Percentiles rank a stretch among this genome's conserved stretches.
These are phyloP conservation scores for Tyto alba DNA, from an alignment of 2,113 vertebrate genomes.

Conservation along the genomic window DNA sequence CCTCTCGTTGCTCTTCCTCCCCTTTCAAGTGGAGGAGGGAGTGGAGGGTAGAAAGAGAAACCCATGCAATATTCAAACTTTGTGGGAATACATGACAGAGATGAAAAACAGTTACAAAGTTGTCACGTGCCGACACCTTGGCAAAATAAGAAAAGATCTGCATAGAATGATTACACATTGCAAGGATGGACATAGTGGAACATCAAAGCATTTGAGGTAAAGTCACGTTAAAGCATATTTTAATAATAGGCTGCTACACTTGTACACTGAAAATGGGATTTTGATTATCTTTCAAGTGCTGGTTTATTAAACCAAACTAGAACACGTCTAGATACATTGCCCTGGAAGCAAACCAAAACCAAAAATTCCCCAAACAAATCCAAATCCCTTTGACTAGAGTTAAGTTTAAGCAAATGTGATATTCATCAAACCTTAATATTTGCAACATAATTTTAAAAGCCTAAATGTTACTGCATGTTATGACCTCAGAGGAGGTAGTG, in stretches of 20 bases:
- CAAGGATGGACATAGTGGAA: background rate
- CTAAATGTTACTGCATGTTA: background rate
- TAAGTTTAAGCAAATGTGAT: background rate
- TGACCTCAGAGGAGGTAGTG: background rate
- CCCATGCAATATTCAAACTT: background rate
- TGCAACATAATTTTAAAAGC: background rate
- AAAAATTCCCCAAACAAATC: background rate
- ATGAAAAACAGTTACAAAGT: background rate
- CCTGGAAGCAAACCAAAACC: background rate
- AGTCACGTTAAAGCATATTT: background rate
- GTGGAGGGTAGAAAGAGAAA: background rate
- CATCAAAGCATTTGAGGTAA: background rate
- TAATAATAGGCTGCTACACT: background rate
- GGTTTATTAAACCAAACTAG: background rate
- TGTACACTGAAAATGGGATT: background rate
- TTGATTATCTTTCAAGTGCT: background rate
- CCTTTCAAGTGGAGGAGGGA: background rate
- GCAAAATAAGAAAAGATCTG: background rate
- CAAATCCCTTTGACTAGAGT: background rate
- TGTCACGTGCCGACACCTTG: background rate
- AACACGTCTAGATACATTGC: background rate
- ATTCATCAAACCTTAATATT: background rate
- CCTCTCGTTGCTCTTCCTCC: background rate
- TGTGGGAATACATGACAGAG: background rate
- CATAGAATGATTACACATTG: background rate